These are phyloP conservation scores for Brachionus angularis DNA, from an alignment of 1,140 invertebrate genomes.

Conservation along the genomic window DNA sequence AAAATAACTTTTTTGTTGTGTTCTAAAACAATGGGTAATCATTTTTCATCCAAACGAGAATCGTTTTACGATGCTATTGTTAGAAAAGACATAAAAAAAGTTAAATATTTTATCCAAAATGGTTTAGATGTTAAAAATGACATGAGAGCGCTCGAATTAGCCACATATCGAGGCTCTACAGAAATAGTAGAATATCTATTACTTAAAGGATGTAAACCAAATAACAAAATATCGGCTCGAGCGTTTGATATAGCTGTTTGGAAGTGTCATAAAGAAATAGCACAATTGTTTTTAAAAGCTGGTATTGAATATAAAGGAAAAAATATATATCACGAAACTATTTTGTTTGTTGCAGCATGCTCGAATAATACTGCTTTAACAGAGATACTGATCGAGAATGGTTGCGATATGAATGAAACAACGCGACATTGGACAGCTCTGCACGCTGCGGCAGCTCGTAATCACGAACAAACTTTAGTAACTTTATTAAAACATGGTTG, in stretches of 20 bases:
- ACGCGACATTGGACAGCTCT: constrained; percentile 4
- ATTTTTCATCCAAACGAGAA: not conserved
- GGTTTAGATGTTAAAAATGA: constrained; percentile 1
- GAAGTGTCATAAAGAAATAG: constrained; percentile 34
- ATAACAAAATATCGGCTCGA: not conserved
- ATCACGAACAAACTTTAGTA: not conserved
- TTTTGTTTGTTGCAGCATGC: not conserved
- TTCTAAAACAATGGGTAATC: constrained; percentile 5
- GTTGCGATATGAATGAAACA: constrained; percentile 12
- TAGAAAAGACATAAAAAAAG: not conserved
- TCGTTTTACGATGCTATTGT: not conserved
- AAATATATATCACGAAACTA: constrained; percentile 8
- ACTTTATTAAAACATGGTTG: not conserved
- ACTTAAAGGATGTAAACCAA: not conserved
- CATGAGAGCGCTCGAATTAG: not conserved
- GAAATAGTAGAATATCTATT: not conserved
- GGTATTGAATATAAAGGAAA: constrained; percentile 16
- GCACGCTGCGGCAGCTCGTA: not conserved
- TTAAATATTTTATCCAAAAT: not conserved
- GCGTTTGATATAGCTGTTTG: constrained; percentile 13
- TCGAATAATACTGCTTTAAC: not conserved
- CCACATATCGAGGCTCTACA: not conserved
- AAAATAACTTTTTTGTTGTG: too few relatives aligned
- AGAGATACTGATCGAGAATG: not conserved
- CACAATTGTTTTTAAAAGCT: constrained; percentile 7